Evolutionary conservation across 1,140 invertebrate species (phyloP), one percentile per base, ranked within the genome.

Genomic region (Lepidostoma basale): DNA sequence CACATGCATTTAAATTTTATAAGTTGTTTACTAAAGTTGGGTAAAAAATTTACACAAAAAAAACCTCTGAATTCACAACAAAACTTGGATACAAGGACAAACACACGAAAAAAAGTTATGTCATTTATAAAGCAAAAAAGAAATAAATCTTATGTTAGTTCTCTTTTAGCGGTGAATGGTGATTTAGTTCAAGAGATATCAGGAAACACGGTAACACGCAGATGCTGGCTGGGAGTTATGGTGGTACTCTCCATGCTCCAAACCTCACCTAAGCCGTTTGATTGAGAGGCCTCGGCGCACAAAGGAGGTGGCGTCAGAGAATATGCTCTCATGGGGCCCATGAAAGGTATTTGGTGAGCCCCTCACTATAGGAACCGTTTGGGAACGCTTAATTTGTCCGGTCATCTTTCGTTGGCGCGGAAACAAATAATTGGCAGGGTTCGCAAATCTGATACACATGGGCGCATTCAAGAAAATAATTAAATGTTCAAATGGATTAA

Each of bases 201-300:
- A 9, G 44, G 20, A 45, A 28, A 14, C 3, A 56, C 58, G 18
- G 22, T 14, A 44, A 16, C 40, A 40, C 16, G 39, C 10, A 23
- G 3, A 25, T 36, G n/a, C n/a, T n/a, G n/a, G n/a, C n/a, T n/a
- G n/a, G n/a, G n/a, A n/a, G n/a, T n/a, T n/a, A 16, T 67, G 52
- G 10, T 26, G 54, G n/a, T n/a, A n/a, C 23, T 28, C 40, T 25
- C 40, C 23, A 44, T 59, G 36, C 45, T 16, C 74, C 16, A 59
- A 45, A 76, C 76, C 81, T 81, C 79, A 83, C 82, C 82, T 83
- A 78, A 83, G 75, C 69, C 82, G 76, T 76, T 83, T 83, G 60
- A 83, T 83, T 63, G 81, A 82, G 70, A 83, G 75, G 68, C 81
- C 80, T 42, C 80, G 76, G 75, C 81, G 81, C 75, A 83, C 77